Conservation (phyloP, 1,140 invertebrate genomes). For the Zelostemma sp. region DNA sequence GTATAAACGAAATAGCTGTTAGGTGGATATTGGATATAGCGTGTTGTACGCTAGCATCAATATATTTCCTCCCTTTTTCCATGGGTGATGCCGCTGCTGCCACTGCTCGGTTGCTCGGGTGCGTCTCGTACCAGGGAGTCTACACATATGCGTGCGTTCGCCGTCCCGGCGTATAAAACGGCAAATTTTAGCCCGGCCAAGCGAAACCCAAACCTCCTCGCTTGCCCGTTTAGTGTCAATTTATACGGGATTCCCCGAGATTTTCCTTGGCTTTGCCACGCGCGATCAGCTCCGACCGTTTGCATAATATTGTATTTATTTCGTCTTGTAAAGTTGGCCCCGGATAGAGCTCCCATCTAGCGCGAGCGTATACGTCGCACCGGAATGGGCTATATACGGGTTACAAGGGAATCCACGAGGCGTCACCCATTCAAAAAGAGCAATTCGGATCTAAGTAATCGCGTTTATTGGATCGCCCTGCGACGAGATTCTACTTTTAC, state of each 20-base stretch:
- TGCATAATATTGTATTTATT: slow-evolving; percentile 72
- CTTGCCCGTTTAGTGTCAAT: slow-evolving; percentile 68
- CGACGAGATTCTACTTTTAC: slow-evolving; percentile 29
- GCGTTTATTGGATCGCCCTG: slow-evolving; percentile 46
- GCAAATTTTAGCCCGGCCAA: slow-evolving; percentile 11
- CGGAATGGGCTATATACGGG: slow-evolving; percentile 62
- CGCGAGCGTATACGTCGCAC: slow-evolving; percentile 42
- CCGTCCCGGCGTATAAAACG: slow-evolving; percentile 19
- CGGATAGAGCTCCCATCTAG: slow-evolving; percentile 34
- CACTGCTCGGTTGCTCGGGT: not conserved
- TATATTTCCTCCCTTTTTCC: slow-evolving; percentile 23
- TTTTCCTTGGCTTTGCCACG: slow-evolving; percentile 57
- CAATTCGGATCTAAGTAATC: slow-evolving; percentile 50
- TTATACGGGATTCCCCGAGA: slow-evolving; percentile 69
- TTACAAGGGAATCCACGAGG: slow-evolving; percentile 53
- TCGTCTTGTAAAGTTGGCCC: slow-evolving; percentile 64
- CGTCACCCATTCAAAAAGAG: slow-evolving; percentile 34
- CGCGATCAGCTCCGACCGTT: slow-evolving; percentile 61
- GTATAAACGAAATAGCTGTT: slow-evolving; percentile 50
- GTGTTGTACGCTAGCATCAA: slow-evolving; percentile 33
- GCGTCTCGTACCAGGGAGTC: not conserved
- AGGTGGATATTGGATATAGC: slow-evolving; percentile 45
- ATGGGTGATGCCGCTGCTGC: slow-evolving; percentile 1
- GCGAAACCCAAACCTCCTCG: slow-evolving; percentile 28
- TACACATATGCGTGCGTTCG: slow-evolving; percentile 9